Evolutionary conservation across 2,797 vertebrate species (phyloP), one percentile per base, ranked within the genome.

Genomic region (Sebastes kiyomatsui): DNA sequence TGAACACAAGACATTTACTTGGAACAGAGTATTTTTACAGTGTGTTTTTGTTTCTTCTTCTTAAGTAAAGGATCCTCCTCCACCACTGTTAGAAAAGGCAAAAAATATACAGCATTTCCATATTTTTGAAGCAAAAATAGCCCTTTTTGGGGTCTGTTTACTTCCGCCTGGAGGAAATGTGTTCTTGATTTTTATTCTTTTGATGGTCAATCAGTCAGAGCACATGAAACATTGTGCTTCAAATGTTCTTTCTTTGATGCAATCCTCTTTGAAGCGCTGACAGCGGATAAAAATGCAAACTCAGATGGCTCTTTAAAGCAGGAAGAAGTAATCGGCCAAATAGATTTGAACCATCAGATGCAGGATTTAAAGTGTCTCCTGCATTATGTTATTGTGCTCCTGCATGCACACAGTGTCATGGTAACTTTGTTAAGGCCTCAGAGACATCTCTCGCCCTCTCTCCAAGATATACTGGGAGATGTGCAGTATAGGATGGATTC

Each of bases 221-320:
- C 69, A 80, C 81, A 93, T 91, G 79, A 93, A 90, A 87, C 88
- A 81, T 86, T 59, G 52, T 49, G 54, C 71, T 83, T 79, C 56
- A 10, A 80, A 68, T 84, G 81, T 62, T 81, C 46, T 82, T 80
- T 76, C 87, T 87, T 89, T 92, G 90, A 92, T 91, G 83, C 81
- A 85, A 80, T 67, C 59, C 78, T 68, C 89, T 95, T 94, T 95
- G 92, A 94, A 92, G 88, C 67, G 33, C 71, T 66, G 77, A 86
- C 81, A 32, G 59, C 14, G 60, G 35, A 68, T 32, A 35, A 49
- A 82, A 75, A 87, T 86, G 88, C 67, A 77, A 84, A 77, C 80
- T 77, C 85, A 72, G 79, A 69, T 16, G 14, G 77, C 81, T 83
- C 83, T 92, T 79, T 88, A 80, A 65, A 86, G 59, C 71, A 33